A percentile compares a stretch with the other conserved stretches of the same genome.
These are phyloP conservation scores for Melopsittacus undulatus DNA, from an alignment of 2,797 vertebrate species.

Conservation along the genomic window DNA sequence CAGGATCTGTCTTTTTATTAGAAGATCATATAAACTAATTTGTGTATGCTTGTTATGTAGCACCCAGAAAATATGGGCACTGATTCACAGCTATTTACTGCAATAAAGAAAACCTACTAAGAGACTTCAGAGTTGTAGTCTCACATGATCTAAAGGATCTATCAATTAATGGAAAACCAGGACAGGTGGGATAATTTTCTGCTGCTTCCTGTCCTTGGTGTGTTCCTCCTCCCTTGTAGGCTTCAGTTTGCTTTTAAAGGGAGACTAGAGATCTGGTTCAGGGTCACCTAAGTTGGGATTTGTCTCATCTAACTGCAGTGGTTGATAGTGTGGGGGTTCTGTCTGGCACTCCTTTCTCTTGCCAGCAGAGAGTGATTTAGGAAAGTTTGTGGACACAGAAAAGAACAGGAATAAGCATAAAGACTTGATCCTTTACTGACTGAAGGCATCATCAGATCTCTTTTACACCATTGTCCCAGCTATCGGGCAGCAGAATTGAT, in stretches of 20 bases:
- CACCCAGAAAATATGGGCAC: background rate
- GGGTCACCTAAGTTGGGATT: background rate
- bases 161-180: background rate
- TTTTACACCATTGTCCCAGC: fast-evolving
- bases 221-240: background rate
- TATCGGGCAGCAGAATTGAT: background rate
- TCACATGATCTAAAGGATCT: background rate
- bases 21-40: background rate
- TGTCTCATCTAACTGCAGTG: background rate
- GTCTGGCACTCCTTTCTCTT: background rate
- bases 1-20: background rate
- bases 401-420: background rate
- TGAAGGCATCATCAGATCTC: background rate
- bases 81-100: background rate
- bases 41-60: background rate
- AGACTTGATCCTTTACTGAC: background rate
- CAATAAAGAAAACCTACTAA: background rate
- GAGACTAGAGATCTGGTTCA: background rate
- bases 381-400: background rate
- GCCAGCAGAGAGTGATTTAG: background rate
- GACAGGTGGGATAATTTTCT: background rate
- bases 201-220: background rate
- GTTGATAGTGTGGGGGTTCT: background rate
- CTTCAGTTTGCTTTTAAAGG: background rate
- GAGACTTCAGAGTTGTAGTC: background rate